Percentiles rank a stretch among this genome's conserved stretches.
Evolutionary conservation across 1,140 invertebrate genomes (phyloP).

Genomic region (Pantala flavescens): DNA sequence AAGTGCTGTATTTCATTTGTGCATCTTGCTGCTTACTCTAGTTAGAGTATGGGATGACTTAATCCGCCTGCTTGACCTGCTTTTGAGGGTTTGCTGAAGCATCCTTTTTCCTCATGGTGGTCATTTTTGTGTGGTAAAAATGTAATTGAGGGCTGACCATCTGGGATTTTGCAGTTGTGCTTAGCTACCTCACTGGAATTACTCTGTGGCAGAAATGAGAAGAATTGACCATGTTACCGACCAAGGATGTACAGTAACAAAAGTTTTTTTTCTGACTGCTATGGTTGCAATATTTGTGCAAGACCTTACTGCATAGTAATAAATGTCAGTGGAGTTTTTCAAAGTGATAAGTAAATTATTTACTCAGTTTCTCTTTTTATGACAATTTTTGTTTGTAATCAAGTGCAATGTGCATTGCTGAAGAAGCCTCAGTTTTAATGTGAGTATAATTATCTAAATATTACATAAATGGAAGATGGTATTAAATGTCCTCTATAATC

Average conservation of each 20-base stretch:
- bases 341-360: neutral
- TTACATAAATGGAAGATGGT: too few relatives aligned
- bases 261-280: neutral
- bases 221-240: neutral
- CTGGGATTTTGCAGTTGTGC: constrained; percentile 3
- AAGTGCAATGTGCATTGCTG: neutral
- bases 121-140: neutral
- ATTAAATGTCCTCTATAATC: too few relatives aligned
- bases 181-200: constrained; percentile 1
- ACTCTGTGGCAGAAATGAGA: neutral
- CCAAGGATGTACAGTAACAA: neutral
- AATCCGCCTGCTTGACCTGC: too few relatives aligned
- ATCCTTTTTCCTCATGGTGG: neutral
- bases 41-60: too few relatives aligned
- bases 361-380: neutral
- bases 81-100: too few relatives aligned
- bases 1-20: neutral
- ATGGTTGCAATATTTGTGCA: neutral
- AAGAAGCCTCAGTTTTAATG: too few relatives aligned
- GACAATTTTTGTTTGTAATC: neutral
- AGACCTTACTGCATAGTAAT: too few relatives aligned
- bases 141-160: neutral
- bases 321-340: neutral
- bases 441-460: too few relatives aligned
- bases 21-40: neutral